Percentiles rank a stretch among this genome's conserved stretches.
These are phyloP conservation scores for Eolophus roseicapilla DNA, from an alignment of 2,113 vertebrate genomes.

Conservation along the genomic window DNA sequence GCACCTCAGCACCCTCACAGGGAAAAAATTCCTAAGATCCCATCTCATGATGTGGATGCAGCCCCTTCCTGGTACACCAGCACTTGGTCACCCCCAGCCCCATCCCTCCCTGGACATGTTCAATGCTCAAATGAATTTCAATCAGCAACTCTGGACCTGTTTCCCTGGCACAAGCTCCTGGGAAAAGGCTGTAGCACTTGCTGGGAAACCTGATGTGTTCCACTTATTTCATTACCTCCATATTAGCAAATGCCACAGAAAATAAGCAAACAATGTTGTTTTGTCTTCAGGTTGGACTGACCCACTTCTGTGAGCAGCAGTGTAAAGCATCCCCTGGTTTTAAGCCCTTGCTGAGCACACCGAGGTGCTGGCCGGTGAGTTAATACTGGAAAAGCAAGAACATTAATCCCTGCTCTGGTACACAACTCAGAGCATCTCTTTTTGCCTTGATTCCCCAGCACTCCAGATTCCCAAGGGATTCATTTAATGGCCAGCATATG, in stretches of 20 bases:
- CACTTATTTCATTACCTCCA: not conserved
- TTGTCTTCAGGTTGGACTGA: not conserved
- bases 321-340: not conserved
- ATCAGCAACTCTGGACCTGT: fast-evolving
- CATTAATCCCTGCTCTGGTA: not conserved
- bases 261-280: not conserved
- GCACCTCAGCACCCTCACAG: not conserved
- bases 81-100: not conserved
- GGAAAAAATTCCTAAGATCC: not conserved
- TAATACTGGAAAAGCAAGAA: not conserved
- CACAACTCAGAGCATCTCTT: not conserved
- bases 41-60: fast-evolving
- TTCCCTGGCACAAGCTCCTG: not conserved
- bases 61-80: not conserved
- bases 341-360: not conserved
- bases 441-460: not conserved
- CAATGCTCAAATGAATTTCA: not conserved
- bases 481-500: not conserved
- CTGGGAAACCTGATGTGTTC: not conserved
- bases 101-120: not conserved
- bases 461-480: not conserved
- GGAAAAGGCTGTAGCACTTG: too few relatives aligned
- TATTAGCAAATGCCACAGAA: not conserved
- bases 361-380: fast-evolving
- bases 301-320: not conserved